Evolutionary conservation across 2,888 invertebrate genomes (phyloP).

Genomic region (Carcina quercana): DNA sequence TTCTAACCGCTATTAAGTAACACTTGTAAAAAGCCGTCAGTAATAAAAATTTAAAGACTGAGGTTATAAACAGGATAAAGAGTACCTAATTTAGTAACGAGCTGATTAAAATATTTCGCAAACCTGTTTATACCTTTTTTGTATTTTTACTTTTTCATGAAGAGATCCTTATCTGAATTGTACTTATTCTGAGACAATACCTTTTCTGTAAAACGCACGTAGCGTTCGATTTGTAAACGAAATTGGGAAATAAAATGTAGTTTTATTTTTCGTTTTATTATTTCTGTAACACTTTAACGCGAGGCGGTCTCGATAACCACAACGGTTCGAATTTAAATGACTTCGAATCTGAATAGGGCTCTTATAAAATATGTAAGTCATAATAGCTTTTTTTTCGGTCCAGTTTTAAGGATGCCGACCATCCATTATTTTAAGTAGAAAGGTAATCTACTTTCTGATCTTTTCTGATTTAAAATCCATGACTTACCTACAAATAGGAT

Average conservation of each 20-base stretch:
- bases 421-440: slow-evolving; percentile 2
- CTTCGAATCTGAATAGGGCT: slow-evolving; percentile 11
- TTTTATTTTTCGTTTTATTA: slow-evolving; percentile 16
- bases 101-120: too few species aligned
- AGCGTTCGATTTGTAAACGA: slow-evolving; percentile 10
- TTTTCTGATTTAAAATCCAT: neutral
- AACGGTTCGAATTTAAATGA: slow-evolving; percentile 13
- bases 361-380: slow-evolving; percentile 6
- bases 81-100: too few species aligned
- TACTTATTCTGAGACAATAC: too few species aligned
- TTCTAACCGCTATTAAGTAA: too few species aligned
- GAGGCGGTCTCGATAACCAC: slow-evolving; percentile 7
- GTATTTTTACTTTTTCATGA: too few species aligned
- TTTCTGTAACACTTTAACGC: slow-evolving; percentile 10
- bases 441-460: neutral
- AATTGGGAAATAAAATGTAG: slow-evolving; percentile 13
- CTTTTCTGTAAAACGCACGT: too few species aligned
- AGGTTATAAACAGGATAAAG: too few species aligned
- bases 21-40: too few species aligned
- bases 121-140: too few species aligned
- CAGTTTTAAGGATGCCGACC: slow-evolving; percentile 4
- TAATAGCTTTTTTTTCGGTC: slow-evolving; percentile 4
- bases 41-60: too few species aligned
- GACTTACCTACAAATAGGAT: too few species aligned
- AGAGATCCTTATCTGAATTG: too few species aligned